Evolutionary conservation across 2,888 invertebrate species (phyloP), one percentile per base, ranked within the genome.

Genomic region (Drosophila multiciliata): DNA sequence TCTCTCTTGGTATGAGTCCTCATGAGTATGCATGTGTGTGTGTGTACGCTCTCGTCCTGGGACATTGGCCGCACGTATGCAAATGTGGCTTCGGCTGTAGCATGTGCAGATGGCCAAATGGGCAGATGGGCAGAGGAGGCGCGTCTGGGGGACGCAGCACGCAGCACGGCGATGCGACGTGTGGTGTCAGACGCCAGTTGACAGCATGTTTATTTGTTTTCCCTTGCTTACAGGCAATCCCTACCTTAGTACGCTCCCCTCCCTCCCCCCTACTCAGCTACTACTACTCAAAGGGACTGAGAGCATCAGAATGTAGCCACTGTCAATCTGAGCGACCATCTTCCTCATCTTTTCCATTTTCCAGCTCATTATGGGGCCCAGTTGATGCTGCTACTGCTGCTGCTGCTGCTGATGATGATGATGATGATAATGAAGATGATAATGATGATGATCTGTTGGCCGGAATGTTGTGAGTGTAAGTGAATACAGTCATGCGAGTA

Each of bases 171-270:
- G 59, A 57, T 58, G 57, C 68, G 73, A 89, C 83, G 86, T 88
- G 90, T 82, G 90, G 83, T 89, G 90, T 88, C 87, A 90, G 83
- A 79, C 85, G 86, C 81, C 90, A 90, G 90, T 88, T 88, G 86
- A 90, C 90, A 90, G 90, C 87, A 89, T 87, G 86, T 87, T 87
- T 87, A 87, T 87, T 87, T 87, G 90, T 88, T 88, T 89, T 88
- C 69, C 74, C 64, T 70, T 62, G 77, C 71, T 60, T 59, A 68
- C 55, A 54, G 20, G 32, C 52, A 45, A 26, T 42, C 32, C 61
- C 20, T 32, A 45, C 33, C 42, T 11, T 3, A 23, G 45, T 45
- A 15, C 8, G 6, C 8, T 17, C n/a, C 38, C 29, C 26, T 6
- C n/a, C 26, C 0, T n/a, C 23, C 1, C 40, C n/a, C 3, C 4